Evolutionary conservation across 2,888 invertebrate species (phyloP), one percentile per base, ranked within the genome.

Genomic region (Chesias legatella): DNA sequence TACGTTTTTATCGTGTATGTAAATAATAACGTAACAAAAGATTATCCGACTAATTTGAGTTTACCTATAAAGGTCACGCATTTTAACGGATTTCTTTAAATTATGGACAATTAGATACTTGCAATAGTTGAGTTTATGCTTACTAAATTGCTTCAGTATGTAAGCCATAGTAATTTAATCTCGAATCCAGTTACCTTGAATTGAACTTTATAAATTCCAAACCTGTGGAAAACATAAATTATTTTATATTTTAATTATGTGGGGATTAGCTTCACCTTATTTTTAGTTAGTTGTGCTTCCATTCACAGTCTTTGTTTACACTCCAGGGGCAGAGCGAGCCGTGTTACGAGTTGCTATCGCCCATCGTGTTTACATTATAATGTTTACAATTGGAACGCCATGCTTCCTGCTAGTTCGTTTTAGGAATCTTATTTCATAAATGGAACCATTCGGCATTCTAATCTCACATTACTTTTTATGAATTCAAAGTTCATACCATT

Each of bases 241-340:
- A n/a, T n/a, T n/a, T n/a, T n/a, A n/a, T n/a, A n/a, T n/a, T n/a
- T n/a, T n/a, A n/a, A n/a, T n/a, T n/a, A n/a, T n/a, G n/a, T n/a
- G n/a, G n/a, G n/a, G n/a, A n/a, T n/a, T n/a, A n/a, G n/a, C n/a
- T n/a, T n/a, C n/a, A n/a, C n/a, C n/a, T n/a, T n/a, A n/a, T n/a
- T n/a, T n/a, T n/a, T n/a, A n/a, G n/a, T n/a, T 58, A 58, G 60
- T 65, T 58, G 10, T 27, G 26, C 39, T 39, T 33, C 35, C 32
- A 35, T 44, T 36, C 32, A 40, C 25, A 55, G 60, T 53, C 10
- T 66, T 58, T 73, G 63, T 75, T 69, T 70, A 60, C 56, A 58
- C 46, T 50, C 39, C 52, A 48, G 56, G 56, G 57, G 57, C 46
- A 59, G 39, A 51, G 56, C 49, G 54, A 58, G 52, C 57, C 60